Evolutionary conservation across 2,888 invertebrate genomes (phyloP), one percentile per base, ranked within the genome.

Genomic region (Scrobipalpa costella): DNA sequence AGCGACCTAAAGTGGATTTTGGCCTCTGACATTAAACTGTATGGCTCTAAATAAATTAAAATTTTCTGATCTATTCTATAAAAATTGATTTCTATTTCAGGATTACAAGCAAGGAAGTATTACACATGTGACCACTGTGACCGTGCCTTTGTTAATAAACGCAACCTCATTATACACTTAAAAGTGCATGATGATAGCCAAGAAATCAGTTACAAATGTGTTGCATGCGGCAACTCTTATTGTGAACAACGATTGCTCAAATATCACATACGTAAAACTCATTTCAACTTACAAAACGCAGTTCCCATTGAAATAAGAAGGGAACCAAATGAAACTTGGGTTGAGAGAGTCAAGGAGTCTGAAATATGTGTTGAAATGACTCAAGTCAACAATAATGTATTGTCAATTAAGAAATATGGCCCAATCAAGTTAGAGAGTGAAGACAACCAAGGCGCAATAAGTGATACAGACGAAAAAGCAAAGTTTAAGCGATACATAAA

Each of bases 351-450:
- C 0, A 69, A 73, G 2, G 75, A 82, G 50, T 72, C 80, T 0
- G 72, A 82, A 61, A 72, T 75, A 0, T 85, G 76, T 8, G 88
- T 88, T 0, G 73, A 84, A 70, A 87, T 89, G 64, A 89, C 85
- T 0, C 87, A 88, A 71, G 67, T 88, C 0, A 80, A 81, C n/a
- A 76, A 81, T 17, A 88, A 86, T 55, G 71, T 78, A 9, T 71
- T 88, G 0, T 71, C 73, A 0, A 88, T 88, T 0, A 83, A 81
- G 63, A 68, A 75, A 38, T 44, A 44, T 52, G 63, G 55, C 2
- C 17, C 55, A 5, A 50, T 73, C 1, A 70, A 73, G 64, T 57
- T 75, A 21, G 34, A 59, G 19, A 40, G 33, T 17, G 40, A 57
- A 44, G 9, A 47, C 40, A 64, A 7, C 11, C 11, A 19, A 11